phyloP scores from a whole-genome alignment of 2,113 vertebrate species.

The Mirounga angustirostris region DNA sequence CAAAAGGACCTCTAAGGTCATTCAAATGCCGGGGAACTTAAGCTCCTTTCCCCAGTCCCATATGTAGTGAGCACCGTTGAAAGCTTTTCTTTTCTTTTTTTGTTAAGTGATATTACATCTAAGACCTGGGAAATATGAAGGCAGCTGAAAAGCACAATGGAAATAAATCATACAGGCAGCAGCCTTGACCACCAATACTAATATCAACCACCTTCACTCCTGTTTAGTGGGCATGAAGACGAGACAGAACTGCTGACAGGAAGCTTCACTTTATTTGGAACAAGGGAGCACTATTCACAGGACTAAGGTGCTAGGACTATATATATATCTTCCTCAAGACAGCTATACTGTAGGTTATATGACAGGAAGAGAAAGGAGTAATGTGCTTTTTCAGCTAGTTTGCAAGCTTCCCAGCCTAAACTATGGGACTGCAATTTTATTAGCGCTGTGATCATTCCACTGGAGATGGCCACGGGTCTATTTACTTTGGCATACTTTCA shows the following conservation, averaged over 20 bases:
- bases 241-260: neutral
- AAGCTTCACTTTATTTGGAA: neutral
- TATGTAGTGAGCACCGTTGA: neutral
- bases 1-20: neutral
- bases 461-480: neutral
- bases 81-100: constrained; percentile 11
- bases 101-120: neutral
- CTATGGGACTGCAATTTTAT: neutral
- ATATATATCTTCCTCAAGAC: neutral
- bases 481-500: constrained; percentile 42
- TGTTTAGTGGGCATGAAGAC: neutral
- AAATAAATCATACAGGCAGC: neutral
- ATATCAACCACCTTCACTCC: neutral
- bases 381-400: neutral
- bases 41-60: neutral
- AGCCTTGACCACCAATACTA: neutral
- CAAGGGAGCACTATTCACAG: neutral
- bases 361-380: constrained; percentile 29
- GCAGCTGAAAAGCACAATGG: neutral
- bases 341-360: neutral
- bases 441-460: neutral
- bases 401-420: neutral
- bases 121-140: neutral
- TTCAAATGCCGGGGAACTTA: neutral
- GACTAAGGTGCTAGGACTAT: neutral